Evolutionary conservation across 1,140 invertebrate species (phyloP).

Genomic region (Tetramorium parvispinum): DNA sequence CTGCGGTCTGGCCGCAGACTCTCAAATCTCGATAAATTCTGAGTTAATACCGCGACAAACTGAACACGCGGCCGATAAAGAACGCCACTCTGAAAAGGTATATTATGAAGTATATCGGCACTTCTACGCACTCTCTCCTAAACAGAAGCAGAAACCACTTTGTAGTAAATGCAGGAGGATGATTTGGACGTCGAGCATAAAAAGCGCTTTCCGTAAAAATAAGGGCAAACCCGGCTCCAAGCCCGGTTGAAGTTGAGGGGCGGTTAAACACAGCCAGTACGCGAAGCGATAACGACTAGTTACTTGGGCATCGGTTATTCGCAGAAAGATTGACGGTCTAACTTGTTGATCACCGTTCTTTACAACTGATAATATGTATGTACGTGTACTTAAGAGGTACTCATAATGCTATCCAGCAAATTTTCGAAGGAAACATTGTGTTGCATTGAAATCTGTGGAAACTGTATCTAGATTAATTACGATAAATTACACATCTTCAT

Average conservation of each 20-base stretch:
- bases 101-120: background rate
- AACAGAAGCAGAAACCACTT: conserved; percentile 2
- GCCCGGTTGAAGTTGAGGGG: background rate
- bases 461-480: background rate
- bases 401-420: background rate
- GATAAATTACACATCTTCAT: background rate
- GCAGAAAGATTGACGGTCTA: background rate
- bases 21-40: background rate
- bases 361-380: background rate
- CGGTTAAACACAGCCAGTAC: background rate
- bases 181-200: background rate
- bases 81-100: conserved; percentile 15
- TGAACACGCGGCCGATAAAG: conserved; percentile 5
- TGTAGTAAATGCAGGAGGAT: background rate
- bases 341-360: conserved; percentile 10
- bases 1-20: background rate
- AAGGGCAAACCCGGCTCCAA: no score
- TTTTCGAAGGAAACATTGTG: background rate
- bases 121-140: background rate
- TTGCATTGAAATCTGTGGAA: background rate
- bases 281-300: conserved; percentile 11
- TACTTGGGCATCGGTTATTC: background rate
- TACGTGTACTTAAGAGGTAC: background rate
- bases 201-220: conserved; percentile 7
- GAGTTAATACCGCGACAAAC: conserved; percentile 21